Evolutionary conservation across 2,797 vertebrate genomes (phyloP).

Genomic region (Crocidura indochinensis): DNA sequence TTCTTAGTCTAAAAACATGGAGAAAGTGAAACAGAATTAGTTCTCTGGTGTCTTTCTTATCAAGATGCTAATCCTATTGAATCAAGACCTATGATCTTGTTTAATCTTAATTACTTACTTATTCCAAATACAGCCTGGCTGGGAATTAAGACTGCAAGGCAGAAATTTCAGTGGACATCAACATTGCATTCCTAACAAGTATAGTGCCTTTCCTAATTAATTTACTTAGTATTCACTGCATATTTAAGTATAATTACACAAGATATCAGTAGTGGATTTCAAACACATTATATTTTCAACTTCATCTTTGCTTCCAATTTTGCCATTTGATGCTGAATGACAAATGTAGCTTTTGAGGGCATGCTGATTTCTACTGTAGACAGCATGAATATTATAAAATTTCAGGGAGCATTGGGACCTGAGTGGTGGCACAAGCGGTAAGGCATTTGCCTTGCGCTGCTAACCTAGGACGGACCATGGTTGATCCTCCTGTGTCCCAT

Average conservation of each 20-base stretch:
- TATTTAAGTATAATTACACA: neutral
- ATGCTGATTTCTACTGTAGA: neutral
- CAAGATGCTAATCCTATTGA: neutral
- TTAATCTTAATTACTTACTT: slow-evolving; percentile 5
- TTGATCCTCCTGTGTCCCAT: too few relatives aligned
- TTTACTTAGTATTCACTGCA: neutral
- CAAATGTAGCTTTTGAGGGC: neutral
- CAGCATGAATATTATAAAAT: neutral
- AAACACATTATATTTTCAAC: neutral
- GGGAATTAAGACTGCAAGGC: neutral
- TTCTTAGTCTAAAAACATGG: too few relatives aligned
- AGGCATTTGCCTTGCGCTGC: too few relatives aligned
- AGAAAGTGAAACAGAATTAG: neutral
- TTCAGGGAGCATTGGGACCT: too few relatives aligned
- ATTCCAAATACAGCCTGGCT: neutral
- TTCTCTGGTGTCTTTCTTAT: neutral
- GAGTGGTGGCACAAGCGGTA: too few relatives aligned
- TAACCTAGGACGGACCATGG: too few relatives aligned
- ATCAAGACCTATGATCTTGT: neutral
- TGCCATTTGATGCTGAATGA: neutral
- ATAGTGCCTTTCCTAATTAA: neutral
- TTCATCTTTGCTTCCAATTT: neutral
- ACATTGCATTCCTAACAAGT: neutral
- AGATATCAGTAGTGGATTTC: neutral
- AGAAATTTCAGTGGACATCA: neutral